Evolutionary conservation across 1,140 invertebrate species (phyloP).

Genomic region (Nephila pilipes): DNA sequence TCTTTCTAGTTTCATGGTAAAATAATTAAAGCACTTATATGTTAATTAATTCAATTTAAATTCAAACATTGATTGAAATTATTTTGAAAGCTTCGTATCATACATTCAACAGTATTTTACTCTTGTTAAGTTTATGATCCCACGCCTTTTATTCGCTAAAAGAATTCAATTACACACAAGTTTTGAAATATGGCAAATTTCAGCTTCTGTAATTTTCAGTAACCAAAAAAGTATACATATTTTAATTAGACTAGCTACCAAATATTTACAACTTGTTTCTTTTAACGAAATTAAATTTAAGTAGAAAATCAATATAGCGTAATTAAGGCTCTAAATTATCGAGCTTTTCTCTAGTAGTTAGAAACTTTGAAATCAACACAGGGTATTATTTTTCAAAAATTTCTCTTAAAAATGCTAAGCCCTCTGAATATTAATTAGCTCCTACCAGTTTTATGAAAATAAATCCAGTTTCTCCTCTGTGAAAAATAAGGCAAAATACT

Average conservation of each 20-base stretch:
- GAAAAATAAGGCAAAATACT: neutral
- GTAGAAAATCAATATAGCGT: neutral
- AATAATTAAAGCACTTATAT: no score
- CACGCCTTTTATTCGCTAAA: no score
- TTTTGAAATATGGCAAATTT: no score
- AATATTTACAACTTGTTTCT: neutral
- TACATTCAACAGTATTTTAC: no score
- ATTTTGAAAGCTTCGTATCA: no score
- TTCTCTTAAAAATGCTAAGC: neutral
- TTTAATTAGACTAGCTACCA: neutral
- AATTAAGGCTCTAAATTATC: neutral
- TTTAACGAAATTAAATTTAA: neutral
- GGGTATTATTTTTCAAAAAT: neutral
- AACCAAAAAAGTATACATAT: neutral
- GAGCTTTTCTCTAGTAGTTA: neutral
- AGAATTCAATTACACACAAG: no score
- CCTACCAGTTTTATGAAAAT: neutral
- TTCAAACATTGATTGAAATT: no score
- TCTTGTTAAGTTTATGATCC: no score
- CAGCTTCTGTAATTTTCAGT: no score
- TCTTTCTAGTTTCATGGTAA: no score
- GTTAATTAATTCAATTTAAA: no score
- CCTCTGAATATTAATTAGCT: slow-evolving; percentile 10
- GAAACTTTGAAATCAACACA: neutral
- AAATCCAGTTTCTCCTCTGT: neutral